Evolutionary conservation across 2,888 invertebrate genomes (phyloP).

Genomic region (Nudaria mundana): DNA sequence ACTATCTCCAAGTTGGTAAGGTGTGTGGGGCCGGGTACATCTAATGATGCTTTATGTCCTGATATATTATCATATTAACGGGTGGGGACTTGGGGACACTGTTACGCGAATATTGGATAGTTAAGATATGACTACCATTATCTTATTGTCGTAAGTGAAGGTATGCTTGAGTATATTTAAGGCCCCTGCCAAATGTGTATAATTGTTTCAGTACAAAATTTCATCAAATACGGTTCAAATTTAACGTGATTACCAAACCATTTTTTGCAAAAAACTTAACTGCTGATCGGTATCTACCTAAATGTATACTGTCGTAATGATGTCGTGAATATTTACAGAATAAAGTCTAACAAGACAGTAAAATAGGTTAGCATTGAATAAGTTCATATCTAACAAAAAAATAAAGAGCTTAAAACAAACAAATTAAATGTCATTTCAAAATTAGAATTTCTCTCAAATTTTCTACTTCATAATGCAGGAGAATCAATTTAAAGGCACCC

Average conservation of each 20-base stretch:
- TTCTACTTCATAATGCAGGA: conserved; percentile 9
- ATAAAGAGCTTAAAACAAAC: too few species aligned
- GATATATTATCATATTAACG: conserved; percentile 58
- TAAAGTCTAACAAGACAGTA: too few species aligned
- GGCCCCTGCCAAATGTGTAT: too few species aligned
- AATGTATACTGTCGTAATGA: too few species aligned
- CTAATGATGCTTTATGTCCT: conserved; percentile 65
- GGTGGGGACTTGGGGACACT: conserved; percentile 15
- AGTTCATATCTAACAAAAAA: too few species aligned
- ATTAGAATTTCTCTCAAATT: neutral
- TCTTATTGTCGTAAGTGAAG: conserved; percentile 8
- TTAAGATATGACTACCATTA: conserved; percentile 11
- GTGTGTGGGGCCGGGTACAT: conserved; percentile 24
- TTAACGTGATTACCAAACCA: too few species aligned
- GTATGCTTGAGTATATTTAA: conserved; percentile 1
- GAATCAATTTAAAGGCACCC: conserved; percentile 23
- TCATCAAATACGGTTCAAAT: too few species aligned
- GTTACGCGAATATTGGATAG: conserved; percentile 10
- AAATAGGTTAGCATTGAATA: too few species aligned
- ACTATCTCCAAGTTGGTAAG: conserved; percentile 22
- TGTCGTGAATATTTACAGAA: too few species aligned
- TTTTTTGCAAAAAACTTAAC: too few species aligned
- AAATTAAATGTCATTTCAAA: neutral
- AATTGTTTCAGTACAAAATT: too few species aligned
- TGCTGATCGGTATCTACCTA: too few species aligned